Evolutionary conservation across 2,888 invertebrate genomes (phyloP).

Genomic region (Cistogaster globosa): DNA sequence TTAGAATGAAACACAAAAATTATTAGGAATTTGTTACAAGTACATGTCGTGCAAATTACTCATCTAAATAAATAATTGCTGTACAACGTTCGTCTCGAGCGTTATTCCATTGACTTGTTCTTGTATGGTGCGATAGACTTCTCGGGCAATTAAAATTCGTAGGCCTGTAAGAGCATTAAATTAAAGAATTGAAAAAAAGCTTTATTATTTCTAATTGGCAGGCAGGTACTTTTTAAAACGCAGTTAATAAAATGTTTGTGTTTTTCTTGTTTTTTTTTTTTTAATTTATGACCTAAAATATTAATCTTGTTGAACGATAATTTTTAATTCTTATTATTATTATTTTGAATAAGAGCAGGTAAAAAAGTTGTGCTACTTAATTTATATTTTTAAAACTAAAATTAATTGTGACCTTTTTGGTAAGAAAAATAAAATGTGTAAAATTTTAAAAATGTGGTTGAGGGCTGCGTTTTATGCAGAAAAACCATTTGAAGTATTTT

Average conservation of each 20-base stretch:
- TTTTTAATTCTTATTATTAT: no score
- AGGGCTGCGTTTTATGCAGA: no score
- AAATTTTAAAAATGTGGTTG: no score
- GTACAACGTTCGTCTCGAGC: constrained; percentile 24
- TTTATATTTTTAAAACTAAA: constrained; percentile 31
- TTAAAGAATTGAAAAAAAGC: constrained; percentile 44
- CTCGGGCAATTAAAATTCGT: constrained; percentile 79
- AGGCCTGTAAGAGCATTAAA: constrained; percentile 75
- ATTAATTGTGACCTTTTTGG: constrained; percentile 52
- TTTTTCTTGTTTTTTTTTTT: neutral
- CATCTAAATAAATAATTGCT: constrained; percentile 66
- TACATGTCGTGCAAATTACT: constrained; percentile 62
- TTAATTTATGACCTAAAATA: neutral
- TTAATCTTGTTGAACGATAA: neutral
- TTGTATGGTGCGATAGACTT: constrained; percentile 53
- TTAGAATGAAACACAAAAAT: neutral
- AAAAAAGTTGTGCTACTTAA: neutral
- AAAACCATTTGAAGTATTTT: no score
- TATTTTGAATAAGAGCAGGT: neutral
- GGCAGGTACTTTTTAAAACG: neutral
- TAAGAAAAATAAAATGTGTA: no score
- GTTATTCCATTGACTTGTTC: constrained; percentile 40
- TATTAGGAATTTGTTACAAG: constrained; percentile 13
- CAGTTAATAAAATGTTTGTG: constrained; percentile 28
- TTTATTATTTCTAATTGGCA: constrained; percentile 9